Base-by-base conservation (phyloP, 2,797 vertebrate genomes). In the Sitta carolinensis region DNA sequence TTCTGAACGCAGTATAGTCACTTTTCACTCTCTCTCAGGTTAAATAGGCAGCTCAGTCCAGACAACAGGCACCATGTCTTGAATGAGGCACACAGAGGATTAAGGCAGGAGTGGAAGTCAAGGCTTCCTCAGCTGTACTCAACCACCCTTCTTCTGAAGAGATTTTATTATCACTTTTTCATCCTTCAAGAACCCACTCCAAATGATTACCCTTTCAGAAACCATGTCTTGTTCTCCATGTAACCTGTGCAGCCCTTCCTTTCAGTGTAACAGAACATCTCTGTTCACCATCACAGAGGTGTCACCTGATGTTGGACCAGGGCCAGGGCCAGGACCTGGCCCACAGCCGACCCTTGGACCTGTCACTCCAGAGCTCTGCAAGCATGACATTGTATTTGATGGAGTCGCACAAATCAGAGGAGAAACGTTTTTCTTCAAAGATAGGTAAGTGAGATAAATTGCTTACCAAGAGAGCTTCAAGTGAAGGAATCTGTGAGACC, bases 401-500 rank as follows among this genome's bases (percentile, higher is more conserved):
- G 99, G 98, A 73, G 97, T 99, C 0, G 98, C 99, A 70, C 99
- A 99, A 97, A 98, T 99, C 87, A 98, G 99, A 96, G 99, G 99
- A 90, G 99, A 99, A 97, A 99, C 97, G 0, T 99, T 99, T 98
- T 99, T 99, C 98, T 99, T 99, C 97, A 99, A 99, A 97, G 99
- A 99, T 94, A 98, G 99, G 99, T 99, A 98, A 98, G 97, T 95
- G n/a, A n/a, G 17, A 85, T 42, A 30, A n/a, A 72, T 14, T 43
- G 14, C 30, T 61, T 57, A 69, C 5, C 16, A 43, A 16, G 4
- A 19, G 20, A 57, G 26, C 5, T 18, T 84, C 27, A 50, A 7
- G 14, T 12, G 29, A 17, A 84, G 17, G 16, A 45, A 50, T 34
- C 73, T 45, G 16, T 34, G 29, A 70, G 40, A 76, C 2, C 11